Evolutionary conservation across 2,888 invertebrate species (phyloP).

Genomic region (Mythimna vitellina): DNA sequence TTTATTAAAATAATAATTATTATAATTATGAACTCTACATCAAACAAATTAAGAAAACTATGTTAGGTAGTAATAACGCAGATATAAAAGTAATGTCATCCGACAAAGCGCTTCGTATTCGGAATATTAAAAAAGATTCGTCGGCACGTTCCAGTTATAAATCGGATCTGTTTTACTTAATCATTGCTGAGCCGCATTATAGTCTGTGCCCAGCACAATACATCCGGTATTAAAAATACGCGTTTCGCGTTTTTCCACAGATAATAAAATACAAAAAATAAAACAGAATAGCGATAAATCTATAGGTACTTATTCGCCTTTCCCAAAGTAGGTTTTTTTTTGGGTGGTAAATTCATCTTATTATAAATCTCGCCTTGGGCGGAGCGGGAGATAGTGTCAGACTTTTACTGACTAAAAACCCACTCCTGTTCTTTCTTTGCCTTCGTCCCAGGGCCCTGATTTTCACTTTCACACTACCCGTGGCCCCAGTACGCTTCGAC

Average conservation of each 20-base stretch:
- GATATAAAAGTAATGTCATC: conserved; percentile 22
- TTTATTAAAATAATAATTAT: no score
- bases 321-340: no score
- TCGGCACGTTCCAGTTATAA: conserved; percentile 49
- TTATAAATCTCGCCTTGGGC: no score
- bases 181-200: conserved; percentile 54
- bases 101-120: conserved; percentile 27
- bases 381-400: no score
- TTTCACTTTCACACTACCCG: no score
- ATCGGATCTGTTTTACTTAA: conserved; percentile 59
- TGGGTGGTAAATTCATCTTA: no score
- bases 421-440: no score
- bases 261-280: conserved; percentile 5
- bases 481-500: no score
- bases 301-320: background rate
- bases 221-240: conserved; percentile 45
- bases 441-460: no score
- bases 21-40: background rate
- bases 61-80: background rate
- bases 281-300: background rate
- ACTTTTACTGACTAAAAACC: no score
- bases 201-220: conserved; percentile 48
- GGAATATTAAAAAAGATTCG: conserved; percentile 51
- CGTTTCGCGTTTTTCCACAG: conserved; percentile 24
- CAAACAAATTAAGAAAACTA: conserved; percentile 12